Evolutionary conservation across 1,140 invertebrate genomes (phyloP).

Genomic region (Lysiphlebus fabarum): DNA sequence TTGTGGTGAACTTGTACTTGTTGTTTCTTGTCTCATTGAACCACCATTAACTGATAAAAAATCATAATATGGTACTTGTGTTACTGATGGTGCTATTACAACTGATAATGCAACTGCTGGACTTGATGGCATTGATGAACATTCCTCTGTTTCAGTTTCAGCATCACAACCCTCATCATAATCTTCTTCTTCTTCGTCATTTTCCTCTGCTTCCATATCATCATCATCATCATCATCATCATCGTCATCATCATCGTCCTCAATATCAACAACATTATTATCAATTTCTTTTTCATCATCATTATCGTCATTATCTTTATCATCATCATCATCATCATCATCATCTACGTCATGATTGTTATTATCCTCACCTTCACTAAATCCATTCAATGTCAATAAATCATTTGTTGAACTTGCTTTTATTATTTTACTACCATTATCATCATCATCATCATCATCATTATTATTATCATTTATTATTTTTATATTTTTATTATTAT

Average conservation of each 20-base stretch:
- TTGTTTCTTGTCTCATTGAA: slow-evolving; percentile 47
- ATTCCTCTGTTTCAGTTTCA: slow-evolving; percentile 45
- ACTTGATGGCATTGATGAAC: slow-evolving; percentile 45
- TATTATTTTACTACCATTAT: neutral
- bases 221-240: slow-evolving; percentile 29
- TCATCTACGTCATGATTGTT: slow-evolving; percentile 27
- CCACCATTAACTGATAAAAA: slow-evolving; percentile 48
- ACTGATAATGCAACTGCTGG: slow-evolving; percentile 41
- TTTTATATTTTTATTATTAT: too few relatives aligned
- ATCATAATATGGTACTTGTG: slow-evolving; percentile 41
- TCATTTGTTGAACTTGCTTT: slow-evolving; percentile 28
- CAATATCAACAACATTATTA: slow-evolving; percentile 26
- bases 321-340: slow-evolving; percentile 20
- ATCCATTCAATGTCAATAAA: slow-evolving; percentile 39
- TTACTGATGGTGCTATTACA: slow-evolving; percentile 23
- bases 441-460: too few relatives aligned
- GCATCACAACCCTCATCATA: slow-evolving; percentile 32
- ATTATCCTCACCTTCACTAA: slow-evolving; percentile 31
- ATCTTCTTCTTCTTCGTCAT: slow-evolving; percentile 21
- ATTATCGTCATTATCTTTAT: slow-evolving; percentile 25
- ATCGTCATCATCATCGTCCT: slow-evolving; percentile 30
- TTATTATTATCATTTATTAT: slow-evolving; percentile 11
- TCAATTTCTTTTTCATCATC: slow-evolving; percentile 38
- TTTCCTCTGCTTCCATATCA: slow-evolving; percentile 8
- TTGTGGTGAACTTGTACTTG: slow-evolving; percentile 49